Conservation (phyloP, 2,888 invertebrate species). For the Andrena flavipes region DNA sequence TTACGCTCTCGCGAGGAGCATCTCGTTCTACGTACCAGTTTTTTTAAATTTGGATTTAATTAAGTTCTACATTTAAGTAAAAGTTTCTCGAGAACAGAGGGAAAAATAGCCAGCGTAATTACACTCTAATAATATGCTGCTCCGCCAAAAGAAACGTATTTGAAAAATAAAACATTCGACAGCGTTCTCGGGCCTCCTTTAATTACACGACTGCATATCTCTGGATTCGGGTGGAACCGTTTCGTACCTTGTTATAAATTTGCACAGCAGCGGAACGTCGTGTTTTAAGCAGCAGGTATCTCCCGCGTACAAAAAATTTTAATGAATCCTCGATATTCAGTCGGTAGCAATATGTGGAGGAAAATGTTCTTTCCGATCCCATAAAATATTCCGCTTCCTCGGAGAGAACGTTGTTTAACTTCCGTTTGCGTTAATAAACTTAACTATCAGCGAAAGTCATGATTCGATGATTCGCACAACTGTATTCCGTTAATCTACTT, state of each 20-base stretch:
- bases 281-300: constrained; percentile 23
- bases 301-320: background rate
- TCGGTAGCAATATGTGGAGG: background rate
- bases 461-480: no score
- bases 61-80: constrained; percentile 14
- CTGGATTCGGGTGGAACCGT: background rate
- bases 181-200: constrained; percentile 22
- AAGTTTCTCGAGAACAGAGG: constrained; percentile 21
- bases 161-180: constrained; percentile 13
- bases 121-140: constrained; percentile 31
- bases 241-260: constrained; percentile 34
- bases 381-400: constrained; percentile 9
- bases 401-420: constrained; percentile 17
- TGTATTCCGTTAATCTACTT: no score
- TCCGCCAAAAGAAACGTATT: constrained; percentile 15
- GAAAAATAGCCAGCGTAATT: constrained; percentile 28
- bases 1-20: background rate
- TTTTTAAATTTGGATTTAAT: constrained; percentile 34
- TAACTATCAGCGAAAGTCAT: no score
- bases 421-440: constrained; percentile 8
- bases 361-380: constrained; percentile 10
- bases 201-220: constrained; percentile 32
- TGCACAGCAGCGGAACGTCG: constrained; percentile 36
- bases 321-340: constrained; percentile 30
- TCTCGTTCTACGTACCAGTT: background rate